phyloP scores from a whole-genome alignment of 2,797 vertebrate genomes.

The Poeciliopsis presidionis region DNA sequence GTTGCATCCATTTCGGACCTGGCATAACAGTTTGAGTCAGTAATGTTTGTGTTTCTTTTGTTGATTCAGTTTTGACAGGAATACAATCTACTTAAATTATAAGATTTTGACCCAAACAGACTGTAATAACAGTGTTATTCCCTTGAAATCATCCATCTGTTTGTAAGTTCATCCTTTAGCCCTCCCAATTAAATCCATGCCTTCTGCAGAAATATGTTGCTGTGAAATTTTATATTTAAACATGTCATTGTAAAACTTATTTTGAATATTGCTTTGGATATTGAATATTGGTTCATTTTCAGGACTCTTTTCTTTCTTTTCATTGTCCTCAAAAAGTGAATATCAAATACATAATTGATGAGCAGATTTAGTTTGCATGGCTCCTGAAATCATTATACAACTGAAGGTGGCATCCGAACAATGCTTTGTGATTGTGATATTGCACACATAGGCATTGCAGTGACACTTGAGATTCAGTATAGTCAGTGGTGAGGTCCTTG shows the following conservation, averaged over 20 bases:
- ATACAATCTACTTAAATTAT: not conserved
- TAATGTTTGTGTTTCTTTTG: not conserved
- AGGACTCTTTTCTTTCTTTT: not conserved
- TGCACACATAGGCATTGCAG: not conserved
- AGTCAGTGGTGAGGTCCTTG: not conserved
- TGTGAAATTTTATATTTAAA: not conserved
- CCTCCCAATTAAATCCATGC: not conserved
- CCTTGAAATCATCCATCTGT: too few relatives aligned
- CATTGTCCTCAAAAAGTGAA: not conserved
- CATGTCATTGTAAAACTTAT: not conserved
- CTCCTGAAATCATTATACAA: not conserved
- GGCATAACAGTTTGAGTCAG: conserved; percentile 11
- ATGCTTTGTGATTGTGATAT: not conserved
- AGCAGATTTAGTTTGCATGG: not conserved
- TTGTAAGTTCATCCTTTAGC: not conserved
- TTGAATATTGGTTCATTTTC: not conserved
- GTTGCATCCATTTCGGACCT: conserved; percentile 43
- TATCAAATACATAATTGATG: not conserved
- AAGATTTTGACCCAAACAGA: not conserved
- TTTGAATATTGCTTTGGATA: not conserved
- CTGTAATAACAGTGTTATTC: too few relatives aligned
- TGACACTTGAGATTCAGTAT: not conserved
- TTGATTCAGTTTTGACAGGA: not conserved
- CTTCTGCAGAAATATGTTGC: not conserved
- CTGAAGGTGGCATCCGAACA: not conserved